These are phyloP conservation scores for Eupithecia insigniata DNA, from an alignment of 2,888 invertebrate species.

Conservation along the genomic window DNA sequence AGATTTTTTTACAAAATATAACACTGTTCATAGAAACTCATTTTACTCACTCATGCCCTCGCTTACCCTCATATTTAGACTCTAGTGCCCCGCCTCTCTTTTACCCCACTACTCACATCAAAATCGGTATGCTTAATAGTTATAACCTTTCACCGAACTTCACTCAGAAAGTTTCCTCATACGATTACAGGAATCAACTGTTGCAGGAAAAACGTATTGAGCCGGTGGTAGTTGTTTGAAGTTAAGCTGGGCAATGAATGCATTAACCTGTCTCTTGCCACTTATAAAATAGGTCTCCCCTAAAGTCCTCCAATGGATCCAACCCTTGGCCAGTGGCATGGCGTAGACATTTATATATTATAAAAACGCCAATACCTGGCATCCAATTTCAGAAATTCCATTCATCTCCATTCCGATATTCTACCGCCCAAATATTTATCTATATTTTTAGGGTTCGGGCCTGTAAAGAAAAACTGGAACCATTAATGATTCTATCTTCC, in stretches of 20 bases:
- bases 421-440: neutral
- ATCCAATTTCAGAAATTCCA: conserved; percentile 7
- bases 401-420: neutral
- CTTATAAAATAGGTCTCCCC: neutral
- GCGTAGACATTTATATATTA: neutral
- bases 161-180: neutral
- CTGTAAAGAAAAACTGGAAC: neutral
- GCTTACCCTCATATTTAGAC: neutral
- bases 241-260: neutral
- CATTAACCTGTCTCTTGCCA: neutral
- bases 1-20: neutral
- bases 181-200: too few relatives aligned
- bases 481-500: neutral
- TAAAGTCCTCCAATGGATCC: neutral
- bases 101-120: neutral
- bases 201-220: neutral
- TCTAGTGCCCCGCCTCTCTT: too few relatives aligned
- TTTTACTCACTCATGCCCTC: neutral
- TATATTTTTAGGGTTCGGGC: neutral
- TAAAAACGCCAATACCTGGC: conserved; percentile 2
- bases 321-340: neutral
- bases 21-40: neutral
- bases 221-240: neutral
- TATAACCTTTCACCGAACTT: too few relatives aligned
- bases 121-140: neutral